Evolutionary conservation across 2,888 invertebrate species (phyloP).

Genomic region (Drosophila silvestris): DNA sequence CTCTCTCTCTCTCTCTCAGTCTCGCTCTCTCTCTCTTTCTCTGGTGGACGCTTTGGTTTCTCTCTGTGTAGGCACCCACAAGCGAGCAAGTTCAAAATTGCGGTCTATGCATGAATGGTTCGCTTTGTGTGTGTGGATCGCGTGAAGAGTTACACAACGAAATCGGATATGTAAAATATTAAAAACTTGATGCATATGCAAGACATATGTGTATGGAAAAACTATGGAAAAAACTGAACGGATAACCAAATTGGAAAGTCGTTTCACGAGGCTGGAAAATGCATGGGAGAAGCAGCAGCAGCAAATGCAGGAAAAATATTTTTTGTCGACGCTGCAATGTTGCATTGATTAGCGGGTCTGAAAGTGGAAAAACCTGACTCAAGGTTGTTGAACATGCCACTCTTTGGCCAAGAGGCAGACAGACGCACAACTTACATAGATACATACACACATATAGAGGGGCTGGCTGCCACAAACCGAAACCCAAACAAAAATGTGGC

Average conservation of each 20-base stretch:
- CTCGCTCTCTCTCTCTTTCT: constrained; percentile 4
- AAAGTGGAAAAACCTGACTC: constrained; percentile 83
- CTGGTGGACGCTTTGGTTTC: not conserved
- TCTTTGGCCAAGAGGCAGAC: constrained; percentile 8
- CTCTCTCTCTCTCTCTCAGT: constrained; percentile 7
- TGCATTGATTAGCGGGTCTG: constrained; percentile 73
- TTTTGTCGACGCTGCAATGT: constrained; percentile 53
- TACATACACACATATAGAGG: constrained; percentile 1
- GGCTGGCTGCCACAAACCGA: constrained; percentile 32
- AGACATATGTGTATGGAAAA: constrained; percentile 32
- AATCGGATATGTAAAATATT: constrained; percentile 38
- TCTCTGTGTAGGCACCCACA: constrained; percentile 11
- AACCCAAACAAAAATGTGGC: constrained; percentile 59
- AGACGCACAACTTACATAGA: constrained; percentile 4
- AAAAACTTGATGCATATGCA: constrained; percentile 52
- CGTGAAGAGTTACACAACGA: constrained; percentile 71
- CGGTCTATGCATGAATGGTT: constrained; percentile 66
- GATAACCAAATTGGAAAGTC: constrained; percentile 74
- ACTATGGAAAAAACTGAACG: constrained; percentile 43
- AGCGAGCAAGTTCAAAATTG: constrained; percentile 58
- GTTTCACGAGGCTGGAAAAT: constrained; percentile 58
- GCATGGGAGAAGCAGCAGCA: constrained; percentile 52
- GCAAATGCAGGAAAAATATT: constrained; percentile 62
- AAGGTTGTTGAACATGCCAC: constrained; percentile 81
- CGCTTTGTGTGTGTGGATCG: constrained; percentile 52